These are phyloP conservation scores for Telmatherina bonti DNA, from an alignment of 2,797 vertebrate species.

Conservation along the genomic window DNA sequence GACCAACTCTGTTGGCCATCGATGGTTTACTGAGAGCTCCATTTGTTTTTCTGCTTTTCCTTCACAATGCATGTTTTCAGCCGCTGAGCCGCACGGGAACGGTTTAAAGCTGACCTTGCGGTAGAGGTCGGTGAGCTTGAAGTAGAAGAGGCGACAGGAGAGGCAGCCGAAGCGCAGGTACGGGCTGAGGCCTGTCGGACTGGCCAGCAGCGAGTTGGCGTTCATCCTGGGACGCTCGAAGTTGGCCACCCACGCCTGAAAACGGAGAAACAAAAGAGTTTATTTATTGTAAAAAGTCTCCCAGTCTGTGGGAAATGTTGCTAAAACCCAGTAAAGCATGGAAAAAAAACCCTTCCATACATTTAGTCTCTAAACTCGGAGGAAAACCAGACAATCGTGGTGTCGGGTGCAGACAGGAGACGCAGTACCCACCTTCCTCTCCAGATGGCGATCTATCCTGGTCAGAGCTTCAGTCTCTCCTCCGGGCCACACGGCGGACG, in stretches of 20 bases:
- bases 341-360: too few species aligned
- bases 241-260: neutral
- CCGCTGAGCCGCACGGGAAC: too few species aligned
- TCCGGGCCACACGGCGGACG: constrained; percentile 83
- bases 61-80: too few species aligned
- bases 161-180: constrained; percentile 85
- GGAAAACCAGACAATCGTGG: too few species aligned
- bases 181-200: constrained; percentile 82
- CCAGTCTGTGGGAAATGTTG: too few species aligned
- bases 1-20: too few species aligned
- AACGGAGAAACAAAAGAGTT: too few species aligned
- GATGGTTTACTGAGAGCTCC: too few species aligned
- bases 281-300: too few species aligned
- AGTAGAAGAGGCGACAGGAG: constrained; percentile 84
- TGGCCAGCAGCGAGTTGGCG: constrained; percentile 82
- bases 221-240: constrained; percentile 79
- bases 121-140: constrained; percentile 46
- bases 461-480: constrained; percentile 84
- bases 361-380: too few species aligned
- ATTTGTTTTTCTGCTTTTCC: too few species aligned
- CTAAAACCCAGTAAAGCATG: too few species aligned
- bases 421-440: constrained; percentile 79
- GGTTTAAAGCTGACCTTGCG: neutral
- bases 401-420: constrained; percentile 4
- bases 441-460: constrained; percentile 85